These are phyloP conservation scores for Tromatobia lineatoria DNA, from an alignment of 2,888 invertebrate species.

Conservation along the genomic window DNA sequence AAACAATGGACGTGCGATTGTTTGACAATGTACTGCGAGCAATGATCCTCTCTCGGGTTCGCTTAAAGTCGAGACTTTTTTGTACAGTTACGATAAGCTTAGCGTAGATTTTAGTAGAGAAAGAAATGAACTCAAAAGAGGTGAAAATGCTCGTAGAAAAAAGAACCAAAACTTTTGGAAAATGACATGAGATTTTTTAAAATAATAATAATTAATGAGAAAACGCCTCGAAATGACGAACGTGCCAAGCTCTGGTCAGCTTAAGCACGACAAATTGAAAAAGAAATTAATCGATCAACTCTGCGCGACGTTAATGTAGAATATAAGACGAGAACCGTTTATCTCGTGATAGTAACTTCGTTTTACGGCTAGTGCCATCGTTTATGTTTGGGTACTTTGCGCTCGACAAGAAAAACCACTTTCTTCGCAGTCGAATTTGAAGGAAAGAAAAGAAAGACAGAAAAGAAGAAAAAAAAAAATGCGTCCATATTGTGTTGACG, in stretches of 20 bases:
- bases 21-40: conserved; percentile 63
- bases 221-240: conserved; percentile 32
- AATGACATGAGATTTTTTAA: conserved; percentile 16
- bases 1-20: conserved; percentile 41
- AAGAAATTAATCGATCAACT: conserved; percentile 14
- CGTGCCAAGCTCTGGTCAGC: conserved; percentile 45
- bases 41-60: conserved; percentile 26
- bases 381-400: conserved; percentile 47
- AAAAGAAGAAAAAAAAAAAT: conserved; percentile 11
- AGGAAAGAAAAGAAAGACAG: conserved; percentile 38
- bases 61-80: conserved; percentile 44
- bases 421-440: conserved; percentile 34
- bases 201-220: not conserved
- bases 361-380: conserved; percentile 65
- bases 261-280: conserved; percentile 58
- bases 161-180: conserved; percentile 16
- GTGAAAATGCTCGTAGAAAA: conserved; percentile 15
- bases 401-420: conserved; percentile 11
- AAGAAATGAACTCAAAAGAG: conserved; percentile 6
- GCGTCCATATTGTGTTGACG: conserved; percentile 58
- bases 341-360: conserved; percentile 40
- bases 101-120: conserved; percentile 11
- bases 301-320: conserved; percentile 24
- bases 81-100: conserved; percentile 49
- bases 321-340: conserved; percentile 21